Conservation (phyloP, 2,113 vertebrate genomes). For the Eupsittula cactorum region DNA sequence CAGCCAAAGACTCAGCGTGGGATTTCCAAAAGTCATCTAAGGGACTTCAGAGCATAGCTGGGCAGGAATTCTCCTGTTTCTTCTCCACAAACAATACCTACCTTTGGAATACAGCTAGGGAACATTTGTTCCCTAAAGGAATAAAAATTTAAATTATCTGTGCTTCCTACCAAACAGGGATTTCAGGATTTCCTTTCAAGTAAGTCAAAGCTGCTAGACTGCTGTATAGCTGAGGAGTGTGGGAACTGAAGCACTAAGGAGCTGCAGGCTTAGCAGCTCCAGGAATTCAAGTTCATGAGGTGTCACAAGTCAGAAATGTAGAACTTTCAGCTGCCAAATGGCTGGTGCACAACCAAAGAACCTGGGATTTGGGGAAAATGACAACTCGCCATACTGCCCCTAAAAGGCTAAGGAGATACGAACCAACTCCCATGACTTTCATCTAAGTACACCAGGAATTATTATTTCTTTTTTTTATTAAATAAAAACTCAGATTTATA, state of each 20-base stretch:
- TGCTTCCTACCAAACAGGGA: slow-evolving; percentile 22
- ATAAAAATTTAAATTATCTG: slow-evolving; percentile 15
- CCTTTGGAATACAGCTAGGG: not conserved
- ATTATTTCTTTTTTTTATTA: not conserved
- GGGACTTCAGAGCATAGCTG: not conserved
- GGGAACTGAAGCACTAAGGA: not conserved
- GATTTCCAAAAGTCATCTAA: slow-evolving; percentile 18
- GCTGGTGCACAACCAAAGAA: not conserved
- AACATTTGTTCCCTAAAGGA: slow-evolving; percentile 1
- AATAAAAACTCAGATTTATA: not conserved
- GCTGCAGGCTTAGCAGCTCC: not conserved
- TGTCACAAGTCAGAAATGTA: not conserved
- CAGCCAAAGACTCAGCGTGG: not conserved
- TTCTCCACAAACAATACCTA: not conserved
- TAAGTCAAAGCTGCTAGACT: not conserved
- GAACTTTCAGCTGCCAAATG: not conserved
- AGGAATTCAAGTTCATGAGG: not conserved
- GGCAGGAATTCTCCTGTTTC: not conserved
- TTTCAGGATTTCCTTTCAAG: slow-evolving; percentile 40
- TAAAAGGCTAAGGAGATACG: not conserved
- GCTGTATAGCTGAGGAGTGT: not conserved
- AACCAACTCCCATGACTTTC: not conserved
- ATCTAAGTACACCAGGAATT: not conserved
- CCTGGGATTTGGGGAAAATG: not conserved
- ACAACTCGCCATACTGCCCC: not conserved